Evolutionary conservation across 2,888 invertebrate species (phyloP).

Genomic region (Anaspis maculata): DNA sequence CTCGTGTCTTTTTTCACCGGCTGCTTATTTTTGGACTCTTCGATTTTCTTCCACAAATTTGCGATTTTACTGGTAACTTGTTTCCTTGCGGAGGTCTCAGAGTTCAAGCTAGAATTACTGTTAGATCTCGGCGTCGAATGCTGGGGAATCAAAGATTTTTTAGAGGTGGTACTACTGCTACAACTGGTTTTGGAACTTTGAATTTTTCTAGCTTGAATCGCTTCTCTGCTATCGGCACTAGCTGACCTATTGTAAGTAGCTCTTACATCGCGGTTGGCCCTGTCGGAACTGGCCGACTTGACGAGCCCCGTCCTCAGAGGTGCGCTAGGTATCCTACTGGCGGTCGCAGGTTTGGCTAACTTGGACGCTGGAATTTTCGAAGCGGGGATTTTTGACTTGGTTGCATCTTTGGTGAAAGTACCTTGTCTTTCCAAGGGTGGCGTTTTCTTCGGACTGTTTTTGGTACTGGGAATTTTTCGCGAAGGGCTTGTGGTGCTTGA

Average conservation of each 20-base stretch:
- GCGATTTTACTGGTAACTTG: slow-evolving; percentile 74
- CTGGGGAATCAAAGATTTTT: slow-evolving; percentile 24
- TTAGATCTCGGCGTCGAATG: slow-evolving; percentile 42
- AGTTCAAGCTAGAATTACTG: slow-evolving; percentile 52
- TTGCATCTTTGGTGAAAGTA: slow-evolving; percentile 76
- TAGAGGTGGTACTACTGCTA: slow-evolving; percentile 43
- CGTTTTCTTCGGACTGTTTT: slow-evolving; percentile 20
- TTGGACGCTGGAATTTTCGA: slow-evolving; percentile 45
- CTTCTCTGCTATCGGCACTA: slow-evolving; percentile 38
- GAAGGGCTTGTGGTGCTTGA: slow-evolving; percentile 23
- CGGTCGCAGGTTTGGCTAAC: slow-evolving; percentile 33
- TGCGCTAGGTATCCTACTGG: slow-evolving; percentile 22
- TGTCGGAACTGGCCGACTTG: slow-evolving; percentile 33
- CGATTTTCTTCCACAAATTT: slow-evolving; percentile 71
- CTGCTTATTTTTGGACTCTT: slow-evolving; percentile 55
- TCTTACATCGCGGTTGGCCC: slow-evolving; percentile 19
- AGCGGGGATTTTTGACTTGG: slow-evolving; percentile 19
- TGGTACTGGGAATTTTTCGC: slow-evolving; percentile 14
- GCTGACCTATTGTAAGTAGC: slow-evolving; percentile 36
- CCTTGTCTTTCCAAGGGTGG: slow-evolving; percentile 70
- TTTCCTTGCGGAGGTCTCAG: slow-evolving; percentile 35
- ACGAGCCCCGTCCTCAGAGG: slow-evolving; percentile 19
- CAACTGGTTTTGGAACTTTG: slow-evolving; percentile 49
- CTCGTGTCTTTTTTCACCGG: slow-evolving; percentile 43
- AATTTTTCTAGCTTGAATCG: slow-evolving; percentile 29